These are phyloP conservation scores for Caenorhabditis afra DNA, from an alignment of 2,888 invertebrate species.

Conservation along the genomic window DNA sequence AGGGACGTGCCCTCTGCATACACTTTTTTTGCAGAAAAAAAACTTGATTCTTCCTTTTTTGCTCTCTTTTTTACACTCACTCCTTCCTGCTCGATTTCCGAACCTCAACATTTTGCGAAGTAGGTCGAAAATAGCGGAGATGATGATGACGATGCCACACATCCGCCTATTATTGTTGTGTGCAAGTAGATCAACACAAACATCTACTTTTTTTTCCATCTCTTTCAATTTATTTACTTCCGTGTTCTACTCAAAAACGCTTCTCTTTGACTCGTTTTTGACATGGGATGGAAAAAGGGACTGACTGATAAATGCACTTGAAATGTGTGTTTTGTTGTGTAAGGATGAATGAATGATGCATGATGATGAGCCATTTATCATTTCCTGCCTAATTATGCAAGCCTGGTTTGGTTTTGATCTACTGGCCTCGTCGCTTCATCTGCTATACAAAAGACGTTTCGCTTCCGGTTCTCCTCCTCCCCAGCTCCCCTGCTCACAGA, in stretches of 20 bases:
- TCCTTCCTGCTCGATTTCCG: neutral
- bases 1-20: neutral
- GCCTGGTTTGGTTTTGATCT: no score
- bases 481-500: no score
- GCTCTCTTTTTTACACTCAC: neutral
- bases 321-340: conserved; percentile 46
- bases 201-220: conserved; percentile 19
- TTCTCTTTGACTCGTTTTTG: conserved; percentile 21
- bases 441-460: neutral
- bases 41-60: conserved; percentile 32
- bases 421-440: neutral
- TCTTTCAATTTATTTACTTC: conserved; percentile 25
- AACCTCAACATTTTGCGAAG: neutral
- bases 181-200: conserved; percentile 6
- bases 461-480: no score
- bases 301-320: conserved; percentile 38
- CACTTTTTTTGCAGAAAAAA: conserved; percentile 31
- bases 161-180: neutral
- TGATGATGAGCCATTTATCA: conserved; percentile 46
- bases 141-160: neutral
- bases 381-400: conserved; percentile 18
- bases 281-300: no score
- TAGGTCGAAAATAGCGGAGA: neutral
- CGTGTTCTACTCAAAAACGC: conserved; percentile 29
- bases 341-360: conserved; percentile 13